Evolutionary conservation across 1,140 invertebrate species (phyloP), one percentile per base, ranked within the genome.

Genomic region (Penaeus chinensis): DNA sequence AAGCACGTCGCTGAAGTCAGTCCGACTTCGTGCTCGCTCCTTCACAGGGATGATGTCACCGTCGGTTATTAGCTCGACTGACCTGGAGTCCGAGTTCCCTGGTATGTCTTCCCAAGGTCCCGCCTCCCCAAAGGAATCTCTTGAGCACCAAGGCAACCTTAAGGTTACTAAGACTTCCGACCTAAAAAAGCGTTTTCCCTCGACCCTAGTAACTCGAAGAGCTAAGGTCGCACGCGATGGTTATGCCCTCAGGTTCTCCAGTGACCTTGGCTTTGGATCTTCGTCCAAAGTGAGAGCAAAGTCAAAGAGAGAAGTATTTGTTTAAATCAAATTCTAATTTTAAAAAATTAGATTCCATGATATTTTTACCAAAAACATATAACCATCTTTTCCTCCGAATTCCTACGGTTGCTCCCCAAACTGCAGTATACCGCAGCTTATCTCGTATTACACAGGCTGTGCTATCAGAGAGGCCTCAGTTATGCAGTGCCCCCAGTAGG

Each of bases 261-360:
- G 85, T 77, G 85, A 87, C 32, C 60, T 82, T 42, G 85, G 85
- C 8, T 71, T 82, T 37, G 78, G 84, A 69, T 54, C 79, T 37
- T 82, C 80, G 16, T 42, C 80, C 16, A 82, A 42, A 54, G 80
- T 82, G 42, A 74, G 20, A 63, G 66, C 85, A 18, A 87, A 82
- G 27, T 87, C 85, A 62, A 87, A 87, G 80, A 47, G 60, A 54
- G 85, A 87, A 82, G 85, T 87, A 20, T 87, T 87, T 82, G 85
- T 87, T 22, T 87, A 47, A 87, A 54, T 13, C 54, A 54, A 54
- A 54, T 54, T 13, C 37, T 8, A 42, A 42, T 7, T 42, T 42
- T 42, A 42, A 1, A 42, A 42, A 42, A 42, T 42, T 42, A 42
- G 37, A 42, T 42, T 42, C 4, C 37, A 42, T 42, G 4, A 7